Evolutionary conservation across 2,888 invertebrate species (phyloP).

Genomic region (Drosophila neotestacea): DNA sequence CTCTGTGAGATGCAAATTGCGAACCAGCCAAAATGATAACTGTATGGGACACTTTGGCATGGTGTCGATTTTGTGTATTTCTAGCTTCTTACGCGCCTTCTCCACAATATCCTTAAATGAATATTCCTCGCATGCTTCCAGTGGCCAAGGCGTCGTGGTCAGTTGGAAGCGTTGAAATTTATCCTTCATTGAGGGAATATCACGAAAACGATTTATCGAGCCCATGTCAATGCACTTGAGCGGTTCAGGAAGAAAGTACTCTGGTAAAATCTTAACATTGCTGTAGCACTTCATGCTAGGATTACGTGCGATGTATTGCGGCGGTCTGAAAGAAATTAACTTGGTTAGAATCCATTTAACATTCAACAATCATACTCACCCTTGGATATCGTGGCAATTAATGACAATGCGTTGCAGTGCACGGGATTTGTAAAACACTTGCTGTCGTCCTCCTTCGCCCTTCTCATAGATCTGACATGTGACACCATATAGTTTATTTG

Average conservation of each 20-base stretch:
- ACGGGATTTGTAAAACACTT: conserved; percentile 89
- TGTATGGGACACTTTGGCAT: conserved; percentile 89
- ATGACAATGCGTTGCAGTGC: conserved; percentile 90
- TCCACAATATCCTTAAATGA: conserved; percentile 86
- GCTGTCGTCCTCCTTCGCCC: conserved; percentile 78
- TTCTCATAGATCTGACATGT: conserved; percentile 85
- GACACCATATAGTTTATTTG: conserved; percentile 80
- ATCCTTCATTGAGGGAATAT: conserved; percentile 82
- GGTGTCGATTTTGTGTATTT: conserved; percentile 84
- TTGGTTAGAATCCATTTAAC: background rate
- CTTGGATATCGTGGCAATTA: conserved; percentile 76
- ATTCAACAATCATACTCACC: conserved; percentile 54
- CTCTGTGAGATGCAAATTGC: conserved; percentile 90
- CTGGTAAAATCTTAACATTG: conserved; percentile 89
- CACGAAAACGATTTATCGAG: conserved; percentile 85
- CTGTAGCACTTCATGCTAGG: conserved; percentile 86
- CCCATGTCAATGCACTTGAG: conserved; percentile 85
- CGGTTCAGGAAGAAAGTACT: conserved; percentile 88
- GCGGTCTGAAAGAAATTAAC: conserved; percentile 58
- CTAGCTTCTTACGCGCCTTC: conserved; percentile 83
- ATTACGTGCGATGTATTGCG: conserved; percentile 80
- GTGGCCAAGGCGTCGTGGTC: conserved; percentile 88
- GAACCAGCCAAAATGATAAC: conserved; percentile 92
- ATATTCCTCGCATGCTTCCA: conserved; percentile 89
- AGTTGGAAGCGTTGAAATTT: conserved; percentile 85